Evolutionary conservation across 1,140 invertebrate genomes (phyloP), one percentile per base, ranked within the genome.

Genomic region (Drosophila mauritiana): DNA sequence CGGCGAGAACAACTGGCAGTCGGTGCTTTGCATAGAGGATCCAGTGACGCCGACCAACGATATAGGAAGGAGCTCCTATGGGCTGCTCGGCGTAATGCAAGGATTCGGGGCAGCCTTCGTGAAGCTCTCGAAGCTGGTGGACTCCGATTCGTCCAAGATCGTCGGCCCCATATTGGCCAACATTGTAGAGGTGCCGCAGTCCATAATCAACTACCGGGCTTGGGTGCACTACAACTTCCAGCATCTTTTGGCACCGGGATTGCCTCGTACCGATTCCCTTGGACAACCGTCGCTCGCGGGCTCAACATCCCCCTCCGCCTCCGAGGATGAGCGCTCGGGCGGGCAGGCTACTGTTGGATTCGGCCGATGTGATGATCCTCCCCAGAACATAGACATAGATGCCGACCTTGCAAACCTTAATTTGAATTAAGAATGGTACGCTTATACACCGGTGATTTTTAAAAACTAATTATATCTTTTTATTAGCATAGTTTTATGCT

Each of bases 11-110:
- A 78, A 61, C 22, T 81, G 74, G 63, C n/a, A 73, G 12, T 85
- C 82, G 11, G 53, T 86, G 15, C 49, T 85, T 25, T 81, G 73
- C 13, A 85, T 85, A 39, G 78, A 86, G 34, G 82, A 86, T 51
- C 82, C 82, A 0, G 80, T 85, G 12, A 86, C 78, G 4, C 82
- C 82, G 0, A 68, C 54, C 2, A 85, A 85, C 22, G 82, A 85
- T 25, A 86, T 85, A n/a, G 82, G 82, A 22, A 68, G 82, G 15
- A 81, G 82, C 46, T 85, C 82, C 1, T 85, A 52, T 22, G 64
- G 56, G 4, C 82, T 78, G 5, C 3, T 85, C 25, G 36, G 75
- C 36, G 82, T 81, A 0, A 86, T 86, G 31, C 42, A 74, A 10
- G 31, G 57, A 7, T 85, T 85, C 27, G 68, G 86, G 27, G 48